Conservation (phyloP, 2,888 invertebrate genomes). For the Embidobia sp. region DNA sequence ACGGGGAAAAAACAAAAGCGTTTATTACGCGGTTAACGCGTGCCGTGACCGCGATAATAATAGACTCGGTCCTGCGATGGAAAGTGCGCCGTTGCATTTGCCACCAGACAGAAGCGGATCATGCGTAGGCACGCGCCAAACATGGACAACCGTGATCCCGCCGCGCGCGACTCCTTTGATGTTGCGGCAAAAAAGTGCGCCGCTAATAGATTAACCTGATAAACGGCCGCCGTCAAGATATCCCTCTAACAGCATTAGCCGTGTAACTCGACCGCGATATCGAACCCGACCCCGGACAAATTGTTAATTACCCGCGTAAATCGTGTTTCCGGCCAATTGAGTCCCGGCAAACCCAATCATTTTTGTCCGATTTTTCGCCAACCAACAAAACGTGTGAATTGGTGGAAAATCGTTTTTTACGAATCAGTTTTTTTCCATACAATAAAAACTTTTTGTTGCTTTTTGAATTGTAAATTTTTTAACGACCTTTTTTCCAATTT, state of each 20-base stretch:
- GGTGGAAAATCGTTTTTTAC: no score
- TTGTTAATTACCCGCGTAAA: conserved; percentile 21
- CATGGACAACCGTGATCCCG: conserved; percentile 62
- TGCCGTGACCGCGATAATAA: conserved; percentile 62
- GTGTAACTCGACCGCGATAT: conserved; percentile 13
- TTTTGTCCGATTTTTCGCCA: no score
- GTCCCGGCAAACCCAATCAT: no score
- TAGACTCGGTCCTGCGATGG: conserved; percentile 47
- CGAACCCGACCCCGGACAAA: conserved; percentile 26
- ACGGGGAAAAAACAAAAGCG: conserved; percentile 4
- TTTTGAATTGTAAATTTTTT: no score
- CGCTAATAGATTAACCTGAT: conserved; percentile 52
- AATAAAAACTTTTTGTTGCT: no score
- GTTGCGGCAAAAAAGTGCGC: conserved; percentile 47
- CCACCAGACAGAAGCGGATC: conserved; percentile 65
- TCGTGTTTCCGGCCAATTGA: background rate
- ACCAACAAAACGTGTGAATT: no score
- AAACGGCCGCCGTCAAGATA: conserved; percentile 29
- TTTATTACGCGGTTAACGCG: conserved; percentile 55
- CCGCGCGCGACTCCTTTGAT: conserved; percentile 60
- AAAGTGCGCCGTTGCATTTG: conserved; percentile 50
- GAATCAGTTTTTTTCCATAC: no score
- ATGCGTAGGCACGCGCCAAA: conserved; percentile 66
- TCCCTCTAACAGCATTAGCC: conserved; percentile 22
- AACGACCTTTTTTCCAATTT: no score